phyloP scores from a whole-genome alignment of 23 tunicate genomes.

The Botrylloides violaceus region DNA sequence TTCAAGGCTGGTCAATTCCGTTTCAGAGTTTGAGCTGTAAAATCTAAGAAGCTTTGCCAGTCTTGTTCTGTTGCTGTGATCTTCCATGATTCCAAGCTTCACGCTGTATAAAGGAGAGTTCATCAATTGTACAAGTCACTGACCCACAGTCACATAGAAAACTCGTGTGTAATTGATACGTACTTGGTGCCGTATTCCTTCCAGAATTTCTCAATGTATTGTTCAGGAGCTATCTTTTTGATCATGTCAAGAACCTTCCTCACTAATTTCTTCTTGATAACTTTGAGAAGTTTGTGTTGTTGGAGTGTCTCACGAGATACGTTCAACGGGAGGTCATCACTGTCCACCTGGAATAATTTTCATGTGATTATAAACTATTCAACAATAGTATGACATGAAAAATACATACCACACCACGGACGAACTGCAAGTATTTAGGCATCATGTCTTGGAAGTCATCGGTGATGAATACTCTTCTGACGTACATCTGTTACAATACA shows the following conservation, averaged over 20 bases:
- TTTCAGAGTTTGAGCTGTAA: constrained; percentile 72
- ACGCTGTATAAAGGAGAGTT: constrained; percentile 27
- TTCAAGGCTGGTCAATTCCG: constrained; percentile 71
- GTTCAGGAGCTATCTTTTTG: constrained; percentile 83
- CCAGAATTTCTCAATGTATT: constrained; percentile 93
- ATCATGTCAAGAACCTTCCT: constrained; percentile 96
- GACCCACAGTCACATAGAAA: neutral
- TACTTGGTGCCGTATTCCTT: constrained; percentile 96
- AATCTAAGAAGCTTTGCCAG: constrained; percentile 93
- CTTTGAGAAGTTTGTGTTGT: constrained; percentile 97
- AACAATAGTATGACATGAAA: neutral
- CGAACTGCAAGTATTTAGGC: constrained; percentile 96
- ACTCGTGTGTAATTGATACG: neutral
- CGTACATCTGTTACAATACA: too few relatives aligned
- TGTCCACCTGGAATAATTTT: constrained; percentile 57
- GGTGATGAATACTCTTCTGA: constrained; percentile 96
- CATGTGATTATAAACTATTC: neutral
- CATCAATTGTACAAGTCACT: neutral
- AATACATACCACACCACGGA: constrained; percentile 93
- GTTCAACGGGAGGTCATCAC: constrained; percentile 95
- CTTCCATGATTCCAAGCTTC: constrained; percentile 97
- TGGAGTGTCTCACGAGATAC: constrained; percentile 99
- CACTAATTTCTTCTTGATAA: constrained; percentile 98
- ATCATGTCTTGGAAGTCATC: constrained; percentile 99
- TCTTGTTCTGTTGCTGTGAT: constrained; percentile 95